Percentiles rank a stretch among this genome's conserved stretches.
Evolutionary conservation across 2,888 invertebrate genomes (phyloP).

Genomic region (Fragum fragum): DNA sequence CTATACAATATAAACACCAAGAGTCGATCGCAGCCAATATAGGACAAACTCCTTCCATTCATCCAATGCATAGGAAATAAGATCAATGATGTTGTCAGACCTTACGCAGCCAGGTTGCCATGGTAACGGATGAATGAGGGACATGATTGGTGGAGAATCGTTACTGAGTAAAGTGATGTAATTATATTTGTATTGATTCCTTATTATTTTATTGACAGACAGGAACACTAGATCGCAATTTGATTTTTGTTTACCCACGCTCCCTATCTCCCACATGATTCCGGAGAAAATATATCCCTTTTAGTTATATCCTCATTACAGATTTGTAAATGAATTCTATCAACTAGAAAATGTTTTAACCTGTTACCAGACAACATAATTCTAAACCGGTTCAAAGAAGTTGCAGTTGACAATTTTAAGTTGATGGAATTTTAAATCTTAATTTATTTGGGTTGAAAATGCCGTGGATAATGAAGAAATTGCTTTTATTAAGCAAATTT

Average conservation of each 20-base stretch:
- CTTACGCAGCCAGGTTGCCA: slow-evolving; percentile 47
- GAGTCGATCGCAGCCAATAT: slow-evolving; percentile 8
- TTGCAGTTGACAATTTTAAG: too few relatives aligned
- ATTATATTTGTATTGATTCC: slow-evolving; percentile 33
- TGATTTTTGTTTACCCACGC: slow-evolving; percentile 17
- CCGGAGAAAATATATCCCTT: neutral
- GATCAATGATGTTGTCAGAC: slow-evolving; percentile 50
- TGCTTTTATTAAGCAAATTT: too few relatives aligned
- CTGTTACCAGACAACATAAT: too few relatives aligned
- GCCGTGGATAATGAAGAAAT: too few relatives aligned
- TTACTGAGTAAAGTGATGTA: slow-evolving; percentile 30
- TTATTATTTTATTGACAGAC: slow-evolving; percentile 24
- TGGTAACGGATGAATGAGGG: slow-evolving; percentile 40
- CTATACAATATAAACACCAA: slow-evolving; percentile 49
- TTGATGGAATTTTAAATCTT: too few relatives aligned
- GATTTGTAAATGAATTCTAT: too few relatives aligned
- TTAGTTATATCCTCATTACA: too few relatives aligned
- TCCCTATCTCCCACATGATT: slow-evolving; percentile 10
- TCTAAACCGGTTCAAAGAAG: too few relatives aligned
- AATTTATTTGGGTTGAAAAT: too few relatives aligned
- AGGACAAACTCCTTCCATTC: slow-evolving; percentile 54
- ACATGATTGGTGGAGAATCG: slow-evolving; percentile 50
- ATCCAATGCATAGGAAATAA: slow-evolving; percentile 58
- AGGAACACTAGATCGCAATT: slow-evolving; percentile 11
- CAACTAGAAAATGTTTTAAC: too few relatives aligned